Percentiles rank a stretch among this genome's conserved stretches.
Conservation (phyloP, 2,888 invertebrate genomes). For the Lasioglossum zephyrum region DNA sequence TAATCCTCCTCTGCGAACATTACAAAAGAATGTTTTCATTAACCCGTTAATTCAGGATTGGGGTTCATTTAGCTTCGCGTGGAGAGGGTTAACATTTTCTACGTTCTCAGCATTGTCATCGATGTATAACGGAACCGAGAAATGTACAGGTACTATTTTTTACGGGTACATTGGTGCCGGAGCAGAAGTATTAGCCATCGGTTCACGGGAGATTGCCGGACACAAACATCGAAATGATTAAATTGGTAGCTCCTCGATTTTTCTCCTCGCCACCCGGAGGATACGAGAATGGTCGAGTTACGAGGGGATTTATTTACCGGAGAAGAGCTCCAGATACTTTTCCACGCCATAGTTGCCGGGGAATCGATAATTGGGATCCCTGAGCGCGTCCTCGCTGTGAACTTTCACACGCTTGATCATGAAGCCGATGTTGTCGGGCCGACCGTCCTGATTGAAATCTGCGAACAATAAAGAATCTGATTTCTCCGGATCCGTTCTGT, state of each 20-base stretch:
- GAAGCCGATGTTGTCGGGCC: constrained; percentile 96
- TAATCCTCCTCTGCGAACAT: constrained; percentile 94
- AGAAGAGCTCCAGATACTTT: constrained; percentile 98
- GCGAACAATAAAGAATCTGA: constrained; percentile 29
- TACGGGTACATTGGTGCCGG: no score
- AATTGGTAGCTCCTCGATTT: neutral
- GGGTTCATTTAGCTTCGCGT: neutral
- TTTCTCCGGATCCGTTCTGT: neutral
- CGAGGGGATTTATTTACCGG: constrained; percentile 87
- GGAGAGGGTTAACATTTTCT: no score
- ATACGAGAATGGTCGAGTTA: constrained; percentile 5
- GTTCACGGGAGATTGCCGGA: neutral
- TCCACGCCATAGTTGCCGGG: constrained; percentile 98
- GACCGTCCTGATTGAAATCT: constrained; percentile 94
- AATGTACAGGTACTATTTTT: no score
- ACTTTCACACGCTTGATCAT: constrained; percentile 98
- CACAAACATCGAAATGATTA: neutral
- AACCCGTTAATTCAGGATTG: neutral
- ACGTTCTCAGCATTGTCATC: no score
- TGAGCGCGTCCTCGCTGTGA: constrained; percentile 93
- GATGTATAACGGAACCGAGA: no score
- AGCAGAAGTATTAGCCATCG: neutral
- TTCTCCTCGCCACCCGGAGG: neutral
- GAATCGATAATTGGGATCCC: constrained; percentile 94
- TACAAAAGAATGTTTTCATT: constrained; percentile 12